phyloP scores from a whole-genome alignment of 1,140 invertebrate genomes.

The Caenorhabditis latens region DNA sequence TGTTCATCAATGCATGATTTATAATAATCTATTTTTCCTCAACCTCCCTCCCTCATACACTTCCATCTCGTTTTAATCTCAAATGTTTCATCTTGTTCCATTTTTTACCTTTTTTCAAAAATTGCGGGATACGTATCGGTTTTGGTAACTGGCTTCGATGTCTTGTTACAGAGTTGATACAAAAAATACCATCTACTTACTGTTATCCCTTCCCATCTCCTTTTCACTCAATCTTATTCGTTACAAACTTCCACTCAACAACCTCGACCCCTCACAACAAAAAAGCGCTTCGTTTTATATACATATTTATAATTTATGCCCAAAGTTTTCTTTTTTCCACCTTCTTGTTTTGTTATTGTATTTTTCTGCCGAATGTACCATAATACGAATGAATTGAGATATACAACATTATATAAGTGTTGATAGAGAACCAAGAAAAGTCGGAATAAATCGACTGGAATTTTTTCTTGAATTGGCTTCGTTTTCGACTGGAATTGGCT shows the following conservation, averaged over 20 bases:
- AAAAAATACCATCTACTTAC: background rate
- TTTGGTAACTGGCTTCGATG: background rate
- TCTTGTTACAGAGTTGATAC: background rate
- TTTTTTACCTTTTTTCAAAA: background rate
- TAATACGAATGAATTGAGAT: slow-evolving; percentile 46
- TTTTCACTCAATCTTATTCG: background rate
- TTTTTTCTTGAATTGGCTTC: no score
- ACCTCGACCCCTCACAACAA: background rate
- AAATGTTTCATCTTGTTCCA: background rate
- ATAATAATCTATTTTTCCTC: background rate
- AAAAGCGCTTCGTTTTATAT: slow-evolving; percentile 32
- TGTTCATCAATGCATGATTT: background rate
- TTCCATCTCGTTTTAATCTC: slow-evolving; percentile 28
- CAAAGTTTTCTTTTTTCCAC: background rate
- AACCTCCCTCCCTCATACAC: background rate
- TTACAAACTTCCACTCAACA: background rate
- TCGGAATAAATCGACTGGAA: no score
- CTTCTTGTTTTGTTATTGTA: slow-evolving; percentile 17
- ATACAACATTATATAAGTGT: no score
- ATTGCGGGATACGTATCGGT: slow-evolving; percentile 24
- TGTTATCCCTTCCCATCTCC: background rate
- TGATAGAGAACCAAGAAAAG: no score
- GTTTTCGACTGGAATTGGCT: no score
- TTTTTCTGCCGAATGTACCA: slow-evolving; percentile 48
- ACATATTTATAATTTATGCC: slow-evolving; percentile 51